A percentile compares a stretch with the other conserved stretches of the same genome.
Evolutionary conservation across 2,113 vertebrate genomes (phyloP).

Genomic region (Siniperca chuatsi): DNA sequence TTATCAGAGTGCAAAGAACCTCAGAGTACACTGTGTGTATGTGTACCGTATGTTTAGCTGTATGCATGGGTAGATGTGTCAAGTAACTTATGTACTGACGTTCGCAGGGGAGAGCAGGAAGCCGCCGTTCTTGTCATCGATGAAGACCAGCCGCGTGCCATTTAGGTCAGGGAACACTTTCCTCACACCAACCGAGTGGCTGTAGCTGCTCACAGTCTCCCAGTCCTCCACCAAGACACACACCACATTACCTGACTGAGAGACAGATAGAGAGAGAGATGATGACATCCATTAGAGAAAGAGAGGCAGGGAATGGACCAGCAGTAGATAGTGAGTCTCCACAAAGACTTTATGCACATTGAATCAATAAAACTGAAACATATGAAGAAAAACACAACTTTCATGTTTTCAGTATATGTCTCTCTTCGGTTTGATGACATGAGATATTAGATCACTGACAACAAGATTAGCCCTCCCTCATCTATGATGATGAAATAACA

Average conservation of each 20-base stretch:
- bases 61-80: not conserved
- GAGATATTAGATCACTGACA: too few relatives aligned
- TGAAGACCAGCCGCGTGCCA: slow-evolving; percentile 92
- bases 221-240: slow-evolving; percentile 96
- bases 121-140: slow-evolving; percentile 95
- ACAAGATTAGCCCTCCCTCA: too few relatives aligned
- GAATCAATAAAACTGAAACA: not conserved
- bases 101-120: slow-evolving; percentile 94
- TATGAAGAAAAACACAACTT: not conserved
- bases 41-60: not conserved
- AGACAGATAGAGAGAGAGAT: slow-evolving; percentile 5
- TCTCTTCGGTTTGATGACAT: not conserved
- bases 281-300: not conserved
- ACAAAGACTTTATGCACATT: not conserved
- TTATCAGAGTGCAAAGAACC: not conserved
- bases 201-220: slow-evolving; percentile 92
- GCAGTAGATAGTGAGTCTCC: not conserved
- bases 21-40: not conserved
- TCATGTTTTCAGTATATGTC: not conserved
- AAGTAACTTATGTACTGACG: slow-evolving; percentile 62
- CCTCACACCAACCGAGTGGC: slow-evolving; percentile 90
- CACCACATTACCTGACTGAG: slow-evolving; percentile 89
- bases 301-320: not conserved
- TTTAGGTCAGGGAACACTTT: slow-evolving; percentile 94
- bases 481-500: too few relatives aligned